Percentiles rank a stretch among this genome's conserved stretches.
Evolutionary conservation across 1,140 invertebrate species (phyloP).

Genomic region (Formica selysi): DNA sequence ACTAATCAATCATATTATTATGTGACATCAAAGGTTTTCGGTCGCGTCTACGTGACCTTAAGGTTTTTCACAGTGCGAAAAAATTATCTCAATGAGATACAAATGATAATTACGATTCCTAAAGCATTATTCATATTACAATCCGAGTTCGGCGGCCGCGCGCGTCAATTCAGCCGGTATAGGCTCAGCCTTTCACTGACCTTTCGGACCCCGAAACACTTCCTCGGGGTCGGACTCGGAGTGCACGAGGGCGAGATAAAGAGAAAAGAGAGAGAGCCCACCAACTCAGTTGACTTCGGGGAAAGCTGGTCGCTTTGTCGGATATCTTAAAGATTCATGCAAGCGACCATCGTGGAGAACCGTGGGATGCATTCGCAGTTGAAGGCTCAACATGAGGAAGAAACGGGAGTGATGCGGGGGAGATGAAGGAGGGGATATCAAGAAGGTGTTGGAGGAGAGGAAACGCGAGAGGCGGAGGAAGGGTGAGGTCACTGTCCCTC

Average conservation of each 20-base stretch:
- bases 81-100: not conserved
- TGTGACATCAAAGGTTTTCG: not conserved
- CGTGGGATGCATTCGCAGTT: constrained; percentile 66
- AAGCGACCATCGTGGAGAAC: constrained; percentile 49
- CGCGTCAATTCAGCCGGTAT: constrained; percentile 42
- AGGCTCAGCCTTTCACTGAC: constrained; percentile 78
- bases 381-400: constrained; percentile 58
- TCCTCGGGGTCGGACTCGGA: constrained; percentile 65
- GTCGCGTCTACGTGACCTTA: constrained; percentile 1
- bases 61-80: not conserved
- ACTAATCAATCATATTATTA: not conserved
- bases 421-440: constrained; percentile 29
- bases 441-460: constrained; percentile 48
- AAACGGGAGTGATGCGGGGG: constrained; percentile 60
- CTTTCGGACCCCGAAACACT: constrained; percentile 73
- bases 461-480: constrained; percentile 74
- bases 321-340: constrained; percentile 47
- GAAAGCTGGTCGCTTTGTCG: constrained; percentile 65
- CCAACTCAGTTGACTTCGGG: constrained; percentile 47
- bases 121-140: not conserved
- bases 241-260: constrained; percentile 27
- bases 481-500: constrained; percentile 86
- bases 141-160: constrained; percentile 28
- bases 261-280: constrained; percentile 32
- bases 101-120: constrained; percentile 30